These are phyloP conservation scores for Hypanus sabinus DNA, from an alignment of 2,113 vertebrate species.

Conservation along the genomic window DNA sequence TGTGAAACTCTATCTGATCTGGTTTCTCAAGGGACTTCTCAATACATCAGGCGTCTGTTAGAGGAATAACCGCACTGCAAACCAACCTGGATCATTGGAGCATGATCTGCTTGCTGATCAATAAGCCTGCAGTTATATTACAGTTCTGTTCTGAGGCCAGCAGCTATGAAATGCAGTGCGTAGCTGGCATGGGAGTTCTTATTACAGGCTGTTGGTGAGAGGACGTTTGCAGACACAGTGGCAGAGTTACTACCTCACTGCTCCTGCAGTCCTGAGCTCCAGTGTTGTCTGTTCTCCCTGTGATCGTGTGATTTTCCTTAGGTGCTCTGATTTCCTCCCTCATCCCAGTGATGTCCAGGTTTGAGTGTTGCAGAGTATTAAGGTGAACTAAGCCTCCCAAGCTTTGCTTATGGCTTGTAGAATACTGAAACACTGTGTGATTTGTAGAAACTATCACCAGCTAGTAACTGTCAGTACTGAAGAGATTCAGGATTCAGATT, in stretches of 20 bases:
- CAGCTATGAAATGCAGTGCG: background rate
- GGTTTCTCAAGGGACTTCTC: background rate
- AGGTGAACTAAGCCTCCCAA: conserved; percentile 17
- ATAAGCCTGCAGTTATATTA: conserved; percentile 11
- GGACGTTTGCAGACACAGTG: background rate
- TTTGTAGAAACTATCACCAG: background rate
- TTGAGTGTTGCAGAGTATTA: background rate
- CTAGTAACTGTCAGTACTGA: background rate
- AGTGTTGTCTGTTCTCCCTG: too few relatives aligned
- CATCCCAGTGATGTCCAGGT: background rate
- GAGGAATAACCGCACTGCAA: background rate
- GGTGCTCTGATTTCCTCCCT: too few relatives aligned
- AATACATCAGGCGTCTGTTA: background rate
- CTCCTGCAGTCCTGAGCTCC: too few relatives aligned
- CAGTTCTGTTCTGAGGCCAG: background rate
- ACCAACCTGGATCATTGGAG: background rate
- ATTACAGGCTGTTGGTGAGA: background rate
- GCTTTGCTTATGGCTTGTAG: background rate
- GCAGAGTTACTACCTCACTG: too few relatives aligned
- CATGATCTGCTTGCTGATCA: background rate
- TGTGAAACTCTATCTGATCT: background rate
- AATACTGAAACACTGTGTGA: background rate
- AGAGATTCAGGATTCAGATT: background rate
- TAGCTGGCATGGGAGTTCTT: background rate
- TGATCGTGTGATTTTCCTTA: too few relatives aligned